These are phyloP conservation scores for Phlogophora meticulosa DNA, from an alignment of 2,888 invertebrate genomes.

Conservation along the genomic window DNA sequence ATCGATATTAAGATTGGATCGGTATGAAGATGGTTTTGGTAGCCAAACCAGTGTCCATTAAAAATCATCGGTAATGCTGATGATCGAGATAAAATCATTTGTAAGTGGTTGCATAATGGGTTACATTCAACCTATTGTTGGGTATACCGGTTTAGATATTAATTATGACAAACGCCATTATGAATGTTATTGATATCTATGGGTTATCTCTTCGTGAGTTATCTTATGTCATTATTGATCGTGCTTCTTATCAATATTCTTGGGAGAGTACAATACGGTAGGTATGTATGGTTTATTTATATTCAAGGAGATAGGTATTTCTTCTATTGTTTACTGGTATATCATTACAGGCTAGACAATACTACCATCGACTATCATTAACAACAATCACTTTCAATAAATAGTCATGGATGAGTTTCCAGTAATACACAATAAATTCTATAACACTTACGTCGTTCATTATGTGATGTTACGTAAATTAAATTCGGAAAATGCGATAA, in stretches of 20 bases:
- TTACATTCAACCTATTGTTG: slow-evolving; percentile 74
- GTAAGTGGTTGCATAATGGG: slow-evolving; percentile 76
- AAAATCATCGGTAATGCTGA: slow-evolving; percentile 76
- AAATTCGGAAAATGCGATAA: slow-evolving; percentile 40
- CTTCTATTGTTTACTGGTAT: neutral
- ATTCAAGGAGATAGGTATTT: slow-evolving; percentile 12
- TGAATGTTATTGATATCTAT: slow-evolving; percentile 61
- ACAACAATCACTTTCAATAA: neutral
- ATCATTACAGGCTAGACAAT: neutral
- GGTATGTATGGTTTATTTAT: slow-evolving; percentile 11
- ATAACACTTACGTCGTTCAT: neutral
- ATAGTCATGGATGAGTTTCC: neutral
- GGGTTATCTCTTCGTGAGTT: slow-evolving; percentile 56
- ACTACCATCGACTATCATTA: neutral
- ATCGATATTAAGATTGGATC: slow-evolving; percentile 68
- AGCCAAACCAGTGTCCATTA: slow-evolving; percentile 71
- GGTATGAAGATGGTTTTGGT: slow-evolving; percentile 68
- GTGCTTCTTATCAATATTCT: slow-evolving; percentile 43
- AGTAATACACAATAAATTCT: neutral
- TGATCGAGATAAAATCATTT: slow-evolving; percentile 70
- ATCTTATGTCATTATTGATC: slow-evolving; percentile 59
- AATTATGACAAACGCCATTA: slow-evolving; percentile 70
- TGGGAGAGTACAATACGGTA: slow-evolving; percentile 27
- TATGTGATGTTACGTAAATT: slow-evolving; percentile 5
- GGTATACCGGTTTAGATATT: slow-evolving; percentile 67